Percentiles rank a stretch among this genome's conserved stretches.
phyloP scores from a whole-genome alignment of 2,888 invertebrate genomes.

The Amiota communis region DNA sequence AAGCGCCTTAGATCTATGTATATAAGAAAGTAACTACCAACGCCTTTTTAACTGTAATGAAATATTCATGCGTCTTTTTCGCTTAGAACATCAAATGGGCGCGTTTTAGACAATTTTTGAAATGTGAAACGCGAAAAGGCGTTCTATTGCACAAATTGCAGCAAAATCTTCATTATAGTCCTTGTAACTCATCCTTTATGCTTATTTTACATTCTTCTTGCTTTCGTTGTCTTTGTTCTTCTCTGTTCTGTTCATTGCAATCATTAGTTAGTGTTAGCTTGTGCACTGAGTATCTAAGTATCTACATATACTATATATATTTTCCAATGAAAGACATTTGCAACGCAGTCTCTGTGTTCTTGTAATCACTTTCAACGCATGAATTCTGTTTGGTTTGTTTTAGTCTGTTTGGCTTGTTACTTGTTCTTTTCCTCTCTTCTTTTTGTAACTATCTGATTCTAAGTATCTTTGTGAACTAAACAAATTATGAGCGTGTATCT shows the following conservation, averaged over 20 bases:
- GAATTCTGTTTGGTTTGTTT: not conserved
- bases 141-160: conserved; percentile 1
- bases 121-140: conserved; percentile 6
- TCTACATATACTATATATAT: not conserved
- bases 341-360: not conserved
- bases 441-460: too few relatives aligned
- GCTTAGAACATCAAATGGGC: conserved; percentile 16
- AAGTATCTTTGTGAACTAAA: not conserved
- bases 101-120: not conserved
- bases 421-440: not conserved
- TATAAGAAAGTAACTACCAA: not conserved
- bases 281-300: too few relatives aligned
- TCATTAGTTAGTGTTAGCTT: too few relatives aligned
- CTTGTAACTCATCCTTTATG: too few relatives aligned
- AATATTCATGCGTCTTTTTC: conserved; percentile 19
- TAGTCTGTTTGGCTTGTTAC: not conserved
- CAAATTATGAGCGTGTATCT: conserved; percentile 25
- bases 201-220: too few relatives aligned
- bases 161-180: too few relatives aligned
- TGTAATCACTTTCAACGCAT: not conserved
- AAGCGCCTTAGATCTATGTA: too few relatives aligned
- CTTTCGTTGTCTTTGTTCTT: too few relatives aligned
- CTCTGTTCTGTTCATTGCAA: not conserved
- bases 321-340: not conserved
- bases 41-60: conserved; percentile 20